A percentile compares a stretch with the other conserved stretches of the same genome.
These are phyloP conservation scores for Pseudoips prasinana DNA, from an alignment of 2,888 invertebrate species.

Conservation along the genomic window DNA sequence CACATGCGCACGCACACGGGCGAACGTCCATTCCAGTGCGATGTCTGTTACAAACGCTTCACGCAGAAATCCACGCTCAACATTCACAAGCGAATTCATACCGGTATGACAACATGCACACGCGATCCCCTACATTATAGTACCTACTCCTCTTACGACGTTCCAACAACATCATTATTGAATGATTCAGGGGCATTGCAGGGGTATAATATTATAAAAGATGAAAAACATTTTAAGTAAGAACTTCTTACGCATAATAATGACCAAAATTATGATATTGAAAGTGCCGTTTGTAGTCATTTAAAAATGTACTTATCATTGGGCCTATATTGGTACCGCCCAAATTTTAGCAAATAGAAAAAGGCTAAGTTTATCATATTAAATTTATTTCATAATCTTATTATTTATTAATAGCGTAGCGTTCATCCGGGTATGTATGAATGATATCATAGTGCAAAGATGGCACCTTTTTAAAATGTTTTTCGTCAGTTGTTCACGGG, in stretches of 20 bases:
- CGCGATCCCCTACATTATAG: constrained; percentile 17
- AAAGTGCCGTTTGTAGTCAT: too few species aligned
- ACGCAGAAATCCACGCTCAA: constrained; percentile 83
- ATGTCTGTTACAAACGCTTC: constrained; percentile 82
- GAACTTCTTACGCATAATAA: too few species aligned
- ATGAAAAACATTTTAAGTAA: constrained; percentile 34
- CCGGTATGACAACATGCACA: constrained; percentile 61
- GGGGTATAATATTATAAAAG: constrained; percentile 18
- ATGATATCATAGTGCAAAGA: too few species aligned
- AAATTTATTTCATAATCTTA: too few species aligned
- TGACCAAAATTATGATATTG: too few species aligned
- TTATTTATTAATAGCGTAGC: too few species aligned
- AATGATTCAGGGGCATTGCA: constrained; percentile 14
- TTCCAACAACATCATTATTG: neutral
- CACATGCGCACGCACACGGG: constrained; percentile 84
- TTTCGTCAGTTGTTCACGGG: constrained; percentile 28
- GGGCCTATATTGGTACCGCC: too few species aligned
- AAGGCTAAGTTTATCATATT: too few species aligned
- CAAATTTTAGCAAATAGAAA: too few species aligned
- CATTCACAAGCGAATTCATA: constrained; percentile 83
- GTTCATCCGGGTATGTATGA: too few species aligned
- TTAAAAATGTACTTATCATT: too few species aligned
- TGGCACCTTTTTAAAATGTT: constrained; percentile 31
- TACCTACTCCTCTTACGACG: constrained; percentile 4
- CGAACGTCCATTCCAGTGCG: constrained; percentile 81